phyloP scores from a whole-genome alignment of 2,113 vertebrate genomes.

The Alectura lathami region DNA sequence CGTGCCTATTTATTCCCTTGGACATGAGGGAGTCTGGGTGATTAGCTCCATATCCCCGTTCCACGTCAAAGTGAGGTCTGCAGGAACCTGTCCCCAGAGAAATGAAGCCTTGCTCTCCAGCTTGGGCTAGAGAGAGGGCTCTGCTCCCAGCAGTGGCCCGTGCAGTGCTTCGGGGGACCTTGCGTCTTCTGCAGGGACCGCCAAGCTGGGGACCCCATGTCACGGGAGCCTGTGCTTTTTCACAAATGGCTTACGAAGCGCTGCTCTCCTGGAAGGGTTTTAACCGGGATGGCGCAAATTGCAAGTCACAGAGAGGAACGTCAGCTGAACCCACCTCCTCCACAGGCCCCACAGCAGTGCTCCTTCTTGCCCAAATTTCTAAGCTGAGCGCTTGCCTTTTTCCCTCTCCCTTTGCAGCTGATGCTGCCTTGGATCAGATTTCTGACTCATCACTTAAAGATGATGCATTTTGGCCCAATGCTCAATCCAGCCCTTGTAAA shows the following conservation, averaged over 20 bases:
- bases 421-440: neutral
- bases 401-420: neutral
- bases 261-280: neutral
- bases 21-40: neutral
- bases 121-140: neutral
- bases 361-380: neutral
- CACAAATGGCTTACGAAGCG: neutral
- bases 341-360: neutral
- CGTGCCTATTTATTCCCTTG: neutral
- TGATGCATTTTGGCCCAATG: neutral
- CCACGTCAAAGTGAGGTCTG: neutral
- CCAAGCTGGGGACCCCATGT: neutral
- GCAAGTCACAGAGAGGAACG: neutral
- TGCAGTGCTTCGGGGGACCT: neutral
- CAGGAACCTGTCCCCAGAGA: neutral
- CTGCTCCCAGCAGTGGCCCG: neutral
- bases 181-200: neutral
- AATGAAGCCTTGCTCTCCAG: neutral
- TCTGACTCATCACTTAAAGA: constrained; percentile 46
- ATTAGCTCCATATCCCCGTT: neutral
- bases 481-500: neutral
- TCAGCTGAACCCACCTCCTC: neutral
- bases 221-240: neutral
- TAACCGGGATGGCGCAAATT: neutral
- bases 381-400: neutral